Base-by-base conservation (phyloP, 2,888 invertebrate species). In the Melitaea athalia region DNA sequence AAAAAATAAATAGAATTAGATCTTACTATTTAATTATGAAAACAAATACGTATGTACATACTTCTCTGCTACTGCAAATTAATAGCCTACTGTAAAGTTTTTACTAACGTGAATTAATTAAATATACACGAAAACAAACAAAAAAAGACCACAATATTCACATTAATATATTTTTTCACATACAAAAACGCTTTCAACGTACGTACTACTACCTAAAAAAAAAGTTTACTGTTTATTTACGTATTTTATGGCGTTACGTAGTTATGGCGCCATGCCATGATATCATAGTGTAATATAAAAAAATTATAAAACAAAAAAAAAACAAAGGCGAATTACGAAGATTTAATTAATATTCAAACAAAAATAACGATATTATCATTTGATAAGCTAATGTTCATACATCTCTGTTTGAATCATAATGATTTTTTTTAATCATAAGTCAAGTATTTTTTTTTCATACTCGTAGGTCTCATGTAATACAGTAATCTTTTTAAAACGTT, bases 271-370 rank as follows among this genome's bases (percentile, higher is more conserved):
- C 12, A 11, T 52, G 14, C 53, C 53, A 31, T 53, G 52, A 31
- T 17, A 17, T 53, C 52, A 24, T 31, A 14, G 45, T 45, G 11
- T 2, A 11, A 24, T 14, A 31, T 24, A 12, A 24, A 45, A 24
- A 12, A 24, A n/a, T n/a, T n/a, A n/a, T n/a, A 14, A 31, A 31
- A 1, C 5, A 12, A 53, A 52, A 10, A 52, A 52, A 14, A 55
- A n/a, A 14, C 33, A 49, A 49, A 14, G 53, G 3, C 53, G 33
- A 14, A n/a, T n/a, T 7, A n/a, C 31, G 14, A 55, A 31, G 7
- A n/a, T 33, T 14, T 14, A 55, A 55, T 55, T 55, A 14, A 33
- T 55, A 55, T 55, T 55, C 33, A 33, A 33, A 55, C 53, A 14
- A 24, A 33, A 33, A 14, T 53, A 14, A 14, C 14, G 53, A 53